Evolutionary conservation across 37 sponge, comb jelly and placozoan genomes (phyloP).

Genomic region (Mnemiopsis leidyi): DNA sequence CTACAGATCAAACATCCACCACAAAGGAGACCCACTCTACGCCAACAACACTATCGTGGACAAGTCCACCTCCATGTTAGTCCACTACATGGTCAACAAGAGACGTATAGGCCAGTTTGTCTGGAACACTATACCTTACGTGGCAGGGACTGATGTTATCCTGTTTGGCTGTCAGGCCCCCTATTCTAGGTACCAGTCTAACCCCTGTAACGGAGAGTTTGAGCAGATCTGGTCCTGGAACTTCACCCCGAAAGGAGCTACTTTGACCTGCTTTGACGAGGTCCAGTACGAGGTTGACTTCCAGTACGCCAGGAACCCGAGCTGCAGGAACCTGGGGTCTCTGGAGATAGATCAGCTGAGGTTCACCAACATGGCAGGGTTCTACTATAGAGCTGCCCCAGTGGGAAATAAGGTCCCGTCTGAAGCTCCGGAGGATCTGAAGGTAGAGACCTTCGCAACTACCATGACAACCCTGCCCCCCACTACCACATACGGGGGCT

Average conservation of each 20-base stretch:
- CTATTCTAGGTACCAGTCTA: background rate
- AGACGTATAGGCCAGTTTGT: background rate
- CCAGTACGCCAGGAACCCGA: background rate
- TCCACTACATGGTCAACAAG: background rate
- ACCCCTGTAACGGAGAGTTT: slow-evolving; percentile 31
- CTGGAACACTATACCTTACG: slow-evolving; percentile 52
- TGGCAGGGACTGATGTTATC: slow-evolving; percentile 1
- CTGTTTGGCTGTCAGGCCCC: background rate
- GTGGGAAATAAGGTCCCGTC: background rate
- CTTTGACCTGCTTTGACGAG: background rate
- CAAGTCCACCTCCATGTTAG: slow-evolving; percentile 44
- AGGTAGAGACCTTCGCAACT: background rate
- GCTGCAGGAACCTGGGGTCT: background rate
- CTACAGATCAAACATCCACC: background rate
- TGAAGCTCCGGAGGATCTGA: slow-evolving; percentile 5
- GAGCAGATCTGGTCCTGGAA: slow-evolving; percentile 63
- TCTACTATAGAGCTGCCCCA: background rate
- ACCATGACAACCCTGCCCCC: background rate
- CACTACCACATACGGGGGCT: background rate
- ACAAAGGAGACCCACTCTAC: background rate
- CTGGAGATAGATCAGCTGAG: background rate
- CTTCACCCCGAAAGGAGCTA: background rate
- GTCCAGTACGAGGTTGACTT: slow-evolving; percentile 35
- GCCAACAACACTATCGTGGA: background rate
- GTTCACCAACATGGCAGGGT: slow-evolving; percentile 58